Conservation (phyloP, 1,140 invertebrate species). For the Dreissena polymorpha region DNA sequence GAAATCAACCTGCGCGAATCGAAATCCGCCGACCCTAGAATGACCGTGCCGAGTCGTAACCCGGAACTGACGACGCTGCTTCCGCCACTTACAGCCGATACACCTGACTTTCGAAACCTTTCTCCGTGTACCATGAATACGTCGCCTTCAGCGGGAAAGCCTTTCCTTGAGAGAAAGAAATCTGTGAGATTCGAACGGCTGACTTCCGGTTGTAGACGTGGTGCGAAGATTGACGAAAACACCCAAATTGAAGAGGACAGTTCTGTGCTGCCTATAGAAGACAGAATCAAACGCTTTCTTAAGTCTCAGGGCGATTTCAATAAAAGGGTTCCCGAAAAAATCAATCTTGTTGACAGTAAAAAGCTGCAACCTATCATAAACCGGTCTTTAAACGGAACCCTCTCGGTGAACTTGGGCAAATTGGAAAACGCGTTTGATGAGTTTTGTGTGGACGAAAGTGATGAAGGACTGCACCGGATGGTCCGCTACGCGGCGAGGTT, state of each 20-base stretch:
- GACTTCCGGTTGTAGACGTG: not conserved
- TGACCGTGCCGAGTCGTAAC: not conserved
- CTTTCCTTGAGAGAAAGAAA: slow-evolving; percentile 24
- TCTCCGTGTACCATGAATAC: slow-evolving; percentile 1
- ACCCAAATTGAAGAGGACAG: not conserved
- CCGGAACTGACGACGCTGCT: not conserved
- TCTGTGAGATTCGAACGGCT: slow-evolving; percentile 30
- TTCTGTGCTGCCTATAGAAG: not conserved
- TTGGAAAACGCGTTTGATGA: slow-evolving; percentile 41
- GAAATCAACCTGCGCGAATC: not conserved
- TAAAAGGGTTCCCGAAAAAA: not conserved
- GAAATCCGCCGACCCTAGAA: slow-evolving; percentile 13
- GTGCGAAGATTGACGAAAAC: not conserved
- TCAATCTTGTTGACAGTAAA: not conserved
- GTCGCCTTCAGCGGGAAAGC: slow-evolving; percentile 29
- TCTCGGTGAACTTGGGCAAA: slow-evolving; percentile 12
- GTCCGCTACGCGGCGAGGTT: slow-evolving; percentile 30
- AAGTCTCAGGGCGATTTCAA: slow-evolving; percentile 32
- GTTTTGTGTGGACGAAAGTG: slow-evolving; percentile 18
- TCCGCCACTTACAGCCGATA: not conserved
- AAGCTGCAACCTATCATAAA: not conserved
- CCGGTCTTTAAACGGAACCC: not conserved
- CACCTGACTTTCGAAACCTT: not conserved
- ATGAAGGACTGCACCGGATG: slow-evolving; percentile 22
- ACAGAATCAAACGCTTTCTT: slow-evolving; percentile 42